These are phyloP conservation scores for Nephrotoma guestfalica DNA, from an alignment of 2,888 invertebrate genomes.

Conservation along the genomic window DNA sequence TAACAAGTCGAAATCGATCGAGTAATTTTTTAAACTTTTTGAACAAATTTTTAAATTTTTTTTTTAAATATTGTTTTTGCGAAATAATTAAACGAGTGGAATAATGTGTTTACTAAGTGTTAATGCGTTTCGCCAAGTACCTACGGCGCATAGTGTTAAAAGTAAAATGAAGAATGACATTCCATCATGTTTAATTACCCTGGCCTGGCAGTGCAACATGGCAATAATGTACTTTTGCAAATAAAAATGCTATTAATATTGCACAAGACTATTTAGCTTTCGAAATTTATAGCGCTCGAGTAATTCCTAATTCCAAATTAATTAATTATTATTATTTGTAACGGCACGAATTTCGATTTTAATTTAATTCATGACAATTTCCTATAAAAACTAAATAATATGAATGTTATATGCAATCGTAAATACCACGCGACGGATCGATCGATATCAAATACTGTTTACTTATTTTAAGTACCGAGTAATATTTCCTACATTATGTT, in stretches of 20 bases:
- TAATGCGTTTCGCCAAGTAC: too few relatives aligned
- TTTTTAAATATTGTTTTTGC: too few relatives aligned
- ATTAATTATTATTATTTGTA: neutral
- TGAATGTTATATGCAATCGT: neutral
- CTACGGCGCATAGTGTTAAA: too few relatives aligned
- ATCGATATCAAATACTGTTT: neutral
- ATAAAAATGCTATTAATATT: neutral
- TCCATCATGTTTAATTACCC: neutral
- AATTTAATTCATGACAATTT: neutral
- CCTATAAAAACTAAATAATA: neutral
- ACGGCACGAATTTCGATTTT: neutral
- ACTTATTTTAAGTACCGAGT: neutral
- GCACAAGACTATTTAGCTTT: neutral
- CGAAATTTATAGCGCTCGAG: neutral
- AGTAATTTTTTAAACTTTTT: too few relatives aligned
- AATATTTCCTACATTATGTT: neutral
- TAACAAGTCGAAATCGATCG: too few relatives aligned
- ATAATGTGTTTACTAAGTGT: too few relatives aligned
- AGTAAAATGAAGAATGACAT: neutral
- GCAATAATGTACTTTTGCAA: neutral
- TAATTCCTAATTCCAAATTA: neutral
- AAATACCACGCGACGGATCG: neutral
- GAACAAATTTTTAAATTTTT: too few relatives aligned
- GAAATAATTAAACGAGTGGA: too few relatives aligned
- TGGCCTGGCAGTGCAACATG: neutral